Percentiles rank a stretch among this genome's conserved stretches.
Evolutionary conservation across 2,888 invertebrate species (phyloP).

Genomic region (Ephialtes manifestator): DNA sequence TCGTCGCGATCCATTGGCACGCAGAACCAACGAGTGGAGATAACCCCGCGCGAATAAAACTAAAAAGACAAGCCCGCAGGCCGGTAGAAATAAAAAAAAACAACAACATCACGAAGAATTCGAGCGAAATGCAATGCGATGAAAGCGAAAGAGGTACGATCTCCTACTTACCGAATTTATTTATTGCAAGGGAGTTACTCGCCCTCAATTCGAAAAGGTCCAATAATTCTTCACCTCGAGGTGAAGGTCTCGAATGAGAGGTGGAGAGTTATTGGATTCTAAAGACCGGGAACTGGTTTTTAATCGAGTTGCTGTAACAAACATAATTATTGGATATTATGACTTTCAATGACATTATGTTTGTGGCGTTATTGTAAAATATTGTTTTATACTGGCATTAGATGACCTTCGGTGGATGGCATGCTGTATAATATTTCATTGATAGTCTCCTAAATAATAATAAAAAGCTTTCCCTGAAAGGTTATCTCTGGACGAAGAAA

Average conservation of each 20-base stretch:
- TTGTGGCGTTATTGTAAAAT: background rate
- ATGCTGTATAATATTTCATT: background rate
- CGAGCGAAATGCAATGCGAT: constrained; percentile 21
- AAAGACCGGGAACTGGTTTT: background rate
- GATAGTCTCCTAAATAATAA: background rate
- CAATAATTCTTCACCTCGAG: background rate
- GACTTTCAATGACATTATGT: background rate
- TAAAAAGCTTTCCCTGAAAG: background rate
- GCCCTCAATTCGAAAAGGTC: constrained; percentile 21
- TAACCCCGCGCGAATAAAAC: constrained; percentile 62
- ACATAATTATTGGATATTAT: background rate
- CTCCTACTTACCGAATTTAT: constrained; percentile 63
- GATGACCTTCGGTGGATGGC: background rate
- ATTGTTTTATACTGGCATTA: background rate
- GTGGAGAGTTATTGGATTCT: background rate
- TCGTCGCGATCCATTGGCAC: constrained; percentile 14
- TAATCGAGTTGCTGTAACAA: background rate
- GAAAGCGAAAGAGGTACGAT: constrained; percentile 60
- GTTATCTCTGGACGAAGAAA: background rate
- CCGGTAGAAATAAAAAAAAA: constrained; percentile 20
- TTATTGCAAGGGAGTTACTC: constrained; percentile 59
- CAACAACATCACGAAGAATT: constrained; percentile 1
- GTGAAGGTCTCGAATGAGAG: background rate
- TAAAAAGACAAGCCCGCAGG: constrained; percentile 26
- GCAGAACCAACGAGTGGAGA: constrained; percentile 50